These are phyloP conservation scores for Nemopilema nomurai DNA, from an alignment of 30 jellyfish, hydroid and myxozoan species.

Conservation along the genomic window DNA sequence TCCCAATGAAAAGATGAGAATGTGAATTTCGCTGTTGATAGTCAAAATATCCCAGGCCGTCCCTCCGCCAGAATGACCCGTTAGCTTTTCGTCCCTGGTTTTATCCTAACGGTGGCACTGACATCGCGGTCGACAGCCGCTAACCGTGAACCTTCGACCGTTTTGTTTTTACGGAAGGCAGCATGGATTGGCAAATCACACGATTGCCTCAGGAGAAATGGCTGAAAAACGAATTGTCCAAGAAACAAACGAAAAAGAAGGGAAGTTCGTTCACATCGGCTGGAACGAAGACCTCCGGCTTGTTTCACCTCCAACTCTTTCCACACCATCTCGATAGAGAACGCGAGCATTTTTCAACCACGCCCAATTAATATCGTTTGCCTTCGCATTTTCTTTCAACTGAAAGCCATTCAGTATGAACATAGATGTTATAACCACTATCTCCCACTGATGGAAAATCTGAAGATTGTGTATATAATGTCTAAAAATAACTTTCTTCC, in stretches of 20 bases:
- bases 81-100: not conserved
- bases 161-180: not conserved
- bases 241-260: not conserved
- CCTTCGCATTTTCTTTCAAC: too few species aligned
- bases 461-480: too few species aligned
- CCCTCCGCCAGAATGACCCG: not conserved
- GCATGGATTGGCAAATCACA: too few species aligned
- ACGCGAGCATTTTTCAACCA: too few species aligned
- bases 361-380: too few species aligned
- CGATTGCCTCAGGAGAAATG: not conserved
- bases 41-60: not conserved
- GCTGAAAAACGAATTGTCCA: not conserved
- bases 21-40: not conserved
- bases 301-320: too few species aligned
- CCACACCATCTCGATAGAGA: too few species aligned
- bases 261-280: not conserved
- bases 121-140: not conserved
- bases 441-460: not conserved
- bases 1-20: not conserved
- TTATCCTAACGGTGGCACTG: not conserved
- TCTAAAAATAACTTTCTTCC: not conserved
- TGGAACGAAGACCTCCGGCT: not conserved
- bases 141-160: not conserved
- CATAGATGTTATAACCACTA: too few species aligned
- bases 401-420: too few species aligned